Evolutionary conservation across 2,888 invertebrate genomes (phyloP).

Genomic region (Psylliodes chrysocephalus): DNA sequence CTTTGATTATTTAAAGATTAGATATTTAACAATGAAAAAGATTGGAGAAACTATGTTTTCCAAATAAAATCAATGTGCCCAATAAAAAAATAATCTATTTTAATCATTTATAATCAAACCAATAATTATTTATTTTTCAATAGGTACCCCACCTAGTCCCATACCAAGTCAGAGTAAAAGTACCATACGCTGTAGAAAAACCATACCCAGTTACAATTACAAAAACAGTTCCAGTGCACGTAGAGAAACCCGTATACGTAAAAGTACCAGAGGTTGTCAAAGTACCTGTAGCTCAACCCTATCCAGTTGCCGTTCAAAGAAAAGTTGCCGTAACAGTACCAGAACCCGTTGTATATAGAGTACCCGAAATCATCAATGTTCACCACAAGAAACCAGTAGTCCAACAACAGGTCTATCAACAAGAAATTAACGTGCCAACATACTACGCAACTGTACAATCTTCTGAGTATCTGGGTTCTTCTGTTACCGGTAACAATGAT

Average conservation of each 20-base stretch:
- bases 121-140: no score
- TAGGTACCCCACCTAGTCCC: slow-evolving; percentile 53
- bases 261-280: slow-evolving; percentile 50
- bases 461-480: not conserved
- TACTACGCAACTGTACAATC: not conserved
- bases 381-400: slow-evolving; percentile 29
- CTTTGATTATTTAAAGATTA: no score
- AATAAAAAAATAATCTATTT: no score
- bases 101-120: no score
- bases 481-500: not conserved
- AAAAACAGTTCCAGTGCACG: slow-evolving; percentile 49
- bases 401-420: not conserved
- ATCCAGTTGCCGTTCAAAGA: slow-evolving; percentile 45
- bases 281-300: slow-evolving; percentile 50
- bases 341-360: slow-evolving; percentile 49
- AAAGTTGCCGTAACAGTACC: slow-evolving; percentile 50
- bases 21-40: no score
- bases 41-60: no score
- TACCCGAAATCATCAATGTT: slow-evolving; percentile 45
- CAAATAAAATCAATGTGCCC: no score
- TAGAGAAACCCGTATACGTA: slow-evolving; percentile 52
- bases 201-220: slow-evolving; percentile 54
- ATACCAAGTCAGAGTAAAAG: slow-evolving; percentile 46
- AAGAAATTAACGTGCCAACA: not conserved
- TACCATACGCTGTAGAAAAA: slow-evolving; percentile 52